These are phyloP conservation scores for Malurus cyaneus DNA, from an alignment of 2,113 vertebrate genomes.

Conservation along the genomic window DNA sequence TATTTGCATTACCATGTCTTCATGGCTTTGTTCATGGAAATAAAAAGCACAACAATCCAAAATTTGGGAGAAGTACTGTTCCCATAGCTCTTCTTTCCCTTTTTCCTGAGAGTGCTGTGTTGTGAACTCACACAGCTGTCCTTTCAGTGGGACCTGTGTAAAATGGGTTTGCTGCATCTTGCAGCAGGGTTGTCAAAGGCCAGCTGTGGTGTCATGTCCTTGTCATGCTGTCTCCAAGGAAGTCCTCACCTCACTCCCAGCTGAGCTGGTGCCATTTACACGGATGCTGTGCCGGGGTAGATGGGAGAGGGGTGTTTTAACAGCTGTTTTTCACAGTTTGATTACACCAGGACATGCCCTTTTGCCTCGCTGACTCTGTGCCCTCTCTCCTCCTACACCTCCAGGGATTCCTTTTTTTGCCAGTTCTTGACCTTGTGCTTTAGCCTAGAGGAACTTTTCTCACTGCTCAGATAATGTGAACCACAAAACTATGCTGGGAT, in stretches of 20 bases:
- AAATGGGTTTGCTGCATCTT: conserved; percentile 1
- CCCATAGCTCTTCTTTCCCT: background rate
- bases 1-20: conserved; percentile 11
- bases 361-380: background rate
- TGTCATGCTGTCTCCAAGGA: background rate
- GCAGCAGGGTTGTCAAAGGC: background rate
- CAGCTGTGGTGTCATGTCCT: background rate
- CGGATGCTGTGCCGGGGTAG: background rate
- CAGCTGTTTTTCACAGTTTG: background rate
- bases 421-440: background rate
- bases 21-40: background rate
- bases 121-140: background rate
- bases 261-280: background rate
- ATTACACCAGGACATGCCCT: background rate
- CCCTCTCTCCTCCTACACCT: background rate
- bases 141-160: background rate
- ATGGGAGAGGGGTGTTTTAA: background rate
- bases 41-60: background rate
- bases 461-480: background rate
- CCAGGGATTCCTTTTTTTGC: background rate
- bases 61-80: background rate
- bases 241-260: background rate
- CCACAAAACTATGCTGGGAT: background rate
- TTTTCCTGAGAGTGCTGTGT: background rate
- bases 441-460: background rate